phyloP scores from a whole-genome alignment of 1,140 invertebrate genomes.

The Asbolus verrucosus region DNA sequence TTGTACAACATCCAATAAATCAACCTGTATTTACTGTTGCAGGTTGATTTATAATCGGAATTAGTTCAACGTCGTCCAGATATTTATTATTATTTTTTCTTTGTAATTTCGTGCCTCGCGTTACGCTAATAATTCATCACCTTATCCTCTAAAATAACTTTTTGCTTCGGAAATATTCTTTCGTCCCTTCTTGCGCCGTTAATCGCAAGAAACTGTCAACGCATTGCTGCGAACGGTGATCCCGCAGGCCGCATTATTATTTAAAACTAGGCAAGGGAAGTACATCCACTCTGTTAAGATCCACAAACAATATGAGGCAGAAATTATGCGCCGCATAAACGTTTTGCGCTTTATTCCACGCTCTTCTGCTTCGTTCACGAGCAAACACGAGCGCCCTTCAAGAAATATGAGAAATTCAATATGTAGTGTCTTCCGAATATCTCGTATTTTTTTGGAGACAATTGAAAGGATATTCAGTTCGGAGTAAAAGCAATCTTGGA shows the following conservation, averaged over 20 bases:
- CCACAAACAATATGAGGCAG: not conserved
- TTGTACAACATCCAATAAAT: conserved; percentile 42
- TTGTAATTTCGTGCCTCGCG: conserved; percentile 12
- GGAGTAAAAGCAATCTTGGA: too few species aligned
- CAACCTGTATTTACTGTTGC: conserved; percentile 43
- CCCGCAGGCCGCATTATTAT: too few species aligned
- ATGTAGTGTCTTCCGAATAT: conserved; percentile 2
- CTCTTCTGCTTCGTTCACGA: not conserved
- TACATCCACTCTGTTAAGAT: too few species aligned
- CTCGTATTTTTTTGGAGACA: too few species aligned
- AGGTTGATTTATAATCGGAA: conserved; percentile 42
- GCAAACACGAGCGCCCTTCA: too few species aligned
- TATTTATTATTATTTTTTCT: conserved; percentile 36
- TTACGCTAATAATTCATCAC: conserved; percentile 29
- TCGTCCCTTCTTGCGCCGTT: not conserved
- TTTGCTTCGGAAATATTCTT: conserved; percentile 7
- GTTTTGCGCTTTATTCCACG: not conserved
- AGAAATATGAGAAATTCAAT: conserved; percentile 23
- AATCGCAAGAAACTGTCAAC: not conserved
- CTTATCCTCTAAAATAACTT: conserved; percentile 22
- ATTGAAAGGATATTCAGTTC: too few species aligned
- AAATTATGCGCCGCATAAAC: not conserved
- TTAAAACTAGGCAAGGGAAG: not conserved
- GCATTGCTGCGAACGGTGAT: not conserved
- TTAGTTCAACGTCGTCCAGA: conserved; percentile 41